Evolutionary conservation across 2,797 vertebrate species (phyloP), one percentile per base, ranked within the genome.

Genomic region (Chelmon rostratus): DNA sequence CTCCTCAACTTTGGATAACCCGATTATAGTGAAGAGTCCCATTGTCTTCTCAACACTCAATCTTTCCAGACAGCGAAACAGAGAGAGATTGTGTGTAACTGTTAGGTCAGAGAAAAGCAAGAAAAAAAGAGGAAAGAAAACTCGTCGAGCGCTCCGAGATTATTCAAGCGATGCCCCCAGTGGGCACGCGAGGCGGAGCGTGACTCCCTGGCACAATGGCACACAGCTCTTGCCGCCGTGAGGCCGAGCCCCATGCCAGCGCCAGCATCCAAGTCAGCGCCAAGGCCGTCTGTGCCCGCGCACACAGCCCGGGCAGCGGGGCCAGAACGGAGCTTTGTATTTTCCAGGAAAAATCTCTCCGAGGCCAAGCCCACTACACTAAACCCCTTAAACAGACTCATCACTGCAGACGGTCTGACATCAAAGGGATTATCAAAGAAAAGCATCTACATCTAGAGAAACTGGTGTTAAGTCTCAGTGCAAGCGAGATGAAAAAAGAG

Each of bases 301-400:
- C 83, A 81, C 80, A 67, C 85, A 59, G 87, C 59, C 71, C 18
- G 13, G 70, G 79, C 87, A 78, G 72, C 86, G 79, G 83, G 83
- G 86, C 89, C 88, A 86, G 90, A 86, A 79, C 75, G 35, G 71
- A 73, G 86, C 90, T 88, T 92, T 88, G 88, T 88, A 72, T 88
- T 89, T 89, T 90, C 83, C 80, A 79, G 84, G 86, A 84, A 85
- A 57, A 63, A 72, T 54, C 81, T 70, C 79, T 81, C 57, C 0
- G 10, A 81, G 68, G 85, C 90, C 89, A 89, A 90, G 73, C 64
- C 78, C 83, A 78, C 68, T 69, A 85, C 85, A 77, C 91, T 91
- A 91, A 93, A 91, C 82, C 91, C 83, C 85, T 91, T 84, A 86
- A 92, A 93, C 90, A 90, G 89, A 92, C 88, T 93, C 89, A 91